Base-by-base conservation (phyloP, 2,888 invertebrate genomes). In the Pandemis corylana region DNA sequence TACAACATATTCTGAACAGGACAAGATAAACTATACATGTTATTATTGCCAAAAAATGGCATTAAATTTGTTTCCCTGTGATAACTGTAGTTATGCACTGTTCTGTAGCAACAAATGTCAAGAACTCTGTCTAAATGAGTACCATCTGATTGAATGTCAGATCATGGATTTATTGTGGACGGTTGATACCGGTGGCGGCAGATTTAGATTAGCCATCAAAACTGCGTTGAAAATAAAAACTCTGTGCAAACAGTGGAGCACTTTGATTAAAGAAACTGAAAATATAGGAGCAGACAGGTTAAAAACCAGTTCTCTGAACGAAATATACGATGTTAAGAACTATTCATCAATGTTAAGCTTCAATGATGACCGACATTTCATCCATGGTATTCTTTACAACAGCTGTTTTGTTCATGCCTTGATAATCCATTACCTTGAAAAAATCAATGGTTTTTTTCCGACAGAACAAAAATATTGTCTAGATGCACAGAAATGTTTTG, bases 221-320 rank as follows among this genome's bases (percentile, higher is more conserved):
- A 76, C 81, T 6, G 75, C 76, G 15, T 70, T 85, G 9, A 85
- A 84, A 73, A 51, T 84, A 9, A 80, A 56, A 70, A 65, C 67
- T 6, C 65, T 67, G 15, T 77, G 76, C 36, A 76, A 76, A 15
- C 75, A 78, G 5, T 84, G 84, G 84, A 69, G 72, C 0, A 80
- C 82, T 36, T 64, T 84, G 0, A 80, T 80, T 6, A 49, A 76
- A n/a, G 79, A 77, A 9, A 79, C 82, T 0, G 36, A 73, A 4
- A 75, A 46, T 41, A 61, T 81, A 20, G 82, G 81, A 0, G 28
- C 53, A 1, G 56, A 76, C 0, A 76, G 79, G 68, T 69, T 80
- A 3, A 77, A 76, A 51, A 63, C 44, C 0, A 80, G 80, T 64
- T 63, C 78, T 2, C 36, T 77, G 0, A 74, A 77, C 15, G 79